Evolutionary conservation across 2,797 vertebrate species (phyloP), one percentile per base, ranked within the genome.

Genomic region (Pampus argenteus): DNA sequence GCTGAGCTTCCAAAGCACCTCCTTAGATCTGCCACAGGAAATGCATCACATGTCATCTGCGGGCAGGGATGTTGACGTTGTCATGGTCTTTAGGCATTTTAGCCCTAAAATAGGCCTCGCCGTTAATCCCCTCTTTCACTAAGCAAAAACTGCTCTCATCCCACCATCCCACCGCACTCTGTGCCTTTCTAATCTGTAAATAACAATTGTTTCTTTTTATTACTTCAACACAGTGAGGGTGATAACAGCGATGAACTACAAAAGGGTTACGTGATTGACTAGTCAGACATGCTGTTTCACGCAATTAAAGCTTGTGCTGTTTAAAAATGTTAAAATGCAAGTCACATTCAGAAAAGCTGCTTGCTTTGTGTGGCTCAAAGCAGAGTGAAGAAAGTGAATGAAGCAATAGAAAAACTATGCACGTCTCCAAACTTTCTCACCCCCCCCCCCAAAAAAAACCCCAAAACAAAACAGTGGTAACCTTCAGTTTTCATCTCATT

Each of bases 31-130:
- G 50, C 85, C 82, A 72, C 87, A 88, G 90, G 91, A 90, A 93
- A 87, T 71, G 75, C 88, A 90, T 89, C 90, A 89, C 81, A 79
- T 91, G 88, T 88, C 87, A 88, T 81, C 82, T 79, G 86, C 76
- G 90, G 87, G 90, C 86, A 68, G 71, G 76, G 79, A 88, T 88
- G 88, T 87, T 86, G 87, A 89, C 54, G 83, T 89, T 79, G 91
- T 90, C 83, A 87, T 87, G 88, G 80, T 90, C 91, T 91, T 92
- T 70, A 78, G 79, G 81, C 84, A 84, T 91, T 91, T 89, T 71
- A 82, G 60, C 72, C 81, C 83, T 68, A 80, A 91, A 91, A 93
- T 91, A 91, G 90, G 83, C 80, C 88, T 88, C 68, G 59, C 57
- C 1, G 60, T 85, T 92, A 93, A 93, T 92, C 88, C 88, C 81